phyloP scores from a whole-genome alignment of 1,140 invertebrate genomes.

The Drosophila punjabiensis region DNA sequence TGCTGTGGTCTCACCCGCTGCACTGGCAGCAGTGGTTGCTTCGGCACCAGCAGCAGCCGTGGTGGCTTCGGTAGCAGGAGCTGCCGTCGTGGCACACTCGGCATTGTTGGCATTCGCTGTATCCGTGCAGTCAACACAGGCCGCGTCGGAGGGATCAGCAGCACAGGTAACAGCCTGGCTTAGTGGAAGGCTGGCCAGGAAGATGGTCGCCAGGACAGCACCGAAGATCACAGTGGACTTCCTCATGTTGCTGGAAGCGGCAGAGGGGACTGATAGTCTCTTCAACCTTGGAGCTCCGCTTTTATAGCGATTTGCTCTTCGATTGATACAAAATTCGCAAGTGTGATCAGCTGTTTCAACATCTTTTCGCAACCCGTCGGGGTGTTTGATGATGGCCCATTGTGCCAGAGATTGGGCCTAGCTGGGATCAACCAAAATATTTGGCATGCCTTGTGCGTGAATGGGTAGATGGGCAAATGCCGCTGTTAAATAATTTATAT shows the following conservation, averaged over 20 bases:
- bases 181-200: neutral
- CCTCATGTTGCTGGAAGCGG: conserved; percentile 6
- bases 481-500: conserved; percentile 6
- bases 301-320: conserved; percentile 1
- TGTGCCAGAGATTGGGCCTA: conserved; percentile 9
- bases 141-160: neutral
- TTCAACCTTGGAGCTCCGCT: neutral
- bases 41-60: neutral
- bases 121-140: neutral
- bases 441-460: neutral
- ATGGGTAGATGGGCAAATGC: conserved; percentile 5
- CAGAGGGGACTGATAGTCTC: conserved; percentile 4
- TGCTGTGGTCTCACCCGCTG: neutral
- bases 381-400: conserved; percentile 14
- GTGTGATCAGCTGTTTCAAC: conserved; percentile 8
- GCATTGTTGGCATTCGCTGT: neutral
- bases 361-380: conserved; percentile 6
- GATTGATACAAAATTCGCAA: conserved; percentile 9
- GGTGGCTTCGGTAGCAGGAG: neutral
- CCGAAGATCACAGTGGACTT: conserved; percentile 4
- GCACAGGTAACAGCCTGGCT: conserved; percentile 7
- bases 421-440: conserved; percentile 10
- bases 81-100: neutral
- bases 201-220: conserved; percentile 13
- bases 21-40: neutral